A percentile compares a stretch with the other conserved stretches of the same genome.
These are phyloP conservation scores for Sandelia bainsii DNA, from an alignment of 2,797 vertebrate genomes.

Conservation along the genomic window DNA sequence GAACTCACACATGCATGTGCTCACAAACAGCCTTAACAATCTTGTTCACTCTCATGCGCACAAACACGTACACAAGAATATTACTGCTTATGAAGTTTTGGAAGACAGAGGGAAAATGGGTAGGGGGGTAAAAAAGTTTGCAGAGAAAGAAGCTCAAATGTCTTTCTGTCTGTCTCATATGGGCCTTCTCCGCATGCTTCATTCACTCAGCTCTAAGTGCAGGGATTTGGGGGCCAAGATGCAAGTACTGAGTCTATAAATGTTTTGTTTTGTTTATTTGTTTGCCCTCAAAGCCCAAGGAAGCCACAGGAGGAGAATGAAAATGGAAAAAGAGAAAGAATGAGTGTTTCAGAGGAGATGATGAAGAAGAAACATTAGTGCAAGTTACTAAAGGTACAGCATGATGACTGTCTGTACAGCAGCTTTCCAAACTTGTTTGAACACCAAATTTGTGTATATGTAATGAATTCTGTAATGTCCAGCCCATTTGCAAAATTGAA, in stretches of 20 bases:
- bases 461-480: slow-evolving; percentile 15
- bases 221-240: slow-evolving; percentile 73
- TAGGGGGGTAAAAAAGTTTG: slow-evolving; percentile 84
- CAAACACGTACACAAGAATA: slow-evolving; percentile 55
- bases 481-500: slow-evolving; percentile 33
- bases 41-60: slow-evolving; percentile 30
- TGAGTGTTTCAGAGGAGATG: slow-evolving; percentile 42
- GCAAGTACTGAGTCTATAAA: slow-evolving; percentile 77
- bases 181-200: slow-evolving; percentile 76
- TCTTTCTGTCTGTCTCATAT: slow-evolving; percentile 67
- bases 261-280: slow-evolving; percentile 83
- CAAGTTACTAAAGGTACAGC: slow-evolving; percentile 49
- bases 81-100: slow-evolving; percentile 74
- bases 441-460: slow-evolving; percentile 26
- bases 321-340: slow-evolving; percentile 60
- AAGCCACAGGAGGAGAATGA: slow-evolving; percentile 70
- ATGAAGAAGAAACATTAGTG: slow-evolving; percentile 55
- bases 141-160: slow-evolving; percentile 71
- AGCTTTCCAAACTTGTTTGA: slow-evolving; percentile 49
- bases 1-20: slow-evolving; percentile 36
- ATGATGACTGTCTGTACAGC: slow-evolving; percentile 39
- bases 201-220: slow-evolving; percentile 72
- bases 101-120: slow-evolving; percentile 73
- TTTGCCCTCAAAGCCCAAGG: slow-evolving; percentile 75
- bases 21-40: slow-evolving; percentile 48